A percentile compares a stretch with the other conserved stretches of the same genome.
These are phyloP conservation scores for Gambusia holbrooki DNA, from an alignment of 2,113 vertebrate genomes.

Conservation along the genomic window DNA sequence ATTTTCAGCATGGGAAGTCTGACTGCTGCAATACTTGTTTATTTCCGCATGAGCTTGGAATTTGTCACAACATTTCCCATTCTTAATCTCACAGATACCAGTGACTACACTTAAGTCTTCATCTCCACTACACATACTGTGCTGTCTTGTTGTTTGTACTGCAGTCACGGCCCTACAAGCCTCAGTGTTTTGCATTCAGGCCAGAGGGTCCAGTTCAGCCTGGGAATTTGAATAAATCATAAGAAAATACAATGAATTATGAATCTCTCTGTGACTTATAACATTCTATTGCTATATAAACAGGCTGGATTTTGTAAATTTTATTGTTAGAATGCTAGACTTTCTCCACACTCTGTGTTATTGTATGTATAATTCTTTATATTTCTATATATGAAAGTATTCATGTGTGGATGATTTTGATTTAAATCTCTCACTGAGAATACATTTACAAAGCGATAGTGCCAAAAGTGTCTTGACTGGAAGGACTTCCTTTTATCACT, in stretches of 20 bases:
- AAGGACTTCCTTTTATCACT: too few relatives aligned
- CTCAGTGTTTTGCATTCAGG: not conserved
- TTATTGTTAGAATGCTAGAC: not conserved
- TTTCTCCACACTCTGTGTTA: not conserved
- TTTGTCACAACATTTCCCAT: constrained; percentile 21
- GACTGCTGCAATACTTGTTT: constrained; percentile 7
- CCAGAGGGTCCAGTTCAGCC: not conserved
- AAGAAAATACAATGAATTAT: constrained; percentile 11
- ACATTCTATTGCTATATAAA: not conserved
- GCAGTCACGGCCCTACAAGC: not conserved
- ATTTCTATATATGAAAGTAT: too few relatives aligned
- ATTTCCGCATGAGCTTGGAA: constrained; percentile 31
- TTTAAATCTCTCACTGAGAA: too few relatives aligned
- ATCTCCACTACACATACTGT: constrained; percentile 4
- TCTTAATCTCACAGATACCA: constrained; percentile 22
- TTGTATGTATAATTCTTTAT: too few relatives aligned
- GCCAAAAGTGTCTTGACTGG: too few relatives aligned
- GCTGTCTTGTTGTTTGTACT: constrained; percentile 3
- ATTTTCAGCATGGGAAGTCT: constrained; percentile 32
- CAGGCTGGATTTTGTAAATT: not conserved
- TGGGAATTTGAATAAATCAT: not conserved
- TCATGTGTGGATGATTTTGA: too few relatives aligned
- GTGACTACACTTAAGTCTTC: constrained; percentile 20
- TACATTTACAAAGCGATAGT: too few relatives aligned
- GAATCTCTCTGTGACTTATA: constrained; percentile 12